Conservation (phyloP, 53 echinoderm and acorn worm genomes). For the Luidia sarsii region DNA sequence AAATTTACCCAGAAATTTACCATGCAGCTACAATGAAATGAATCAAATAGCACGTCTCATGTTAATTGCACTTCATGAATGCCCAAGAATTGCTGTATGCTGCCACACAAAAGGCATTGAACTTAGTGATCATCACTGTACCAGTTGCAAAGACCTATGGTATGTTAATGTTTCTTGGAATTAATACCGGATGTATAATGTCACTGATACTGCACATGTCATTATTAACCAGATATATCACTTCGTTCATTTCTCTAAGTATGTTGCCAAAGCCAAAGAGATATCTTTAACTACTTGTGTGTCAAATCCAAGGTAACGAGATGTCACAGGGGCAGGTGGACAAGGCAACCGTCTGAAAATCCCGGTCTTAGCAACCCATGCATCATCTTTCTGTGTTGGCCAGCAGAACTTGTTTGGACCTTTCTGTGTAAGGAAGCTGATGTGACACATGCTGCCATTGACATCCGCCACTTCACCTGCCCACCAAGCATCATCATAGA, state of each 20-base stretch:
- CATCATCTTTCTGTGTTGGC: slow-evolving; percentile 57
- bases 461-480: slow-evolving; percentile 62
- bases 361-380: slow-evolving; percentile 47
- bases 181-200: no score
- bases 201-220: no score
- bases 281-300: slow-evolving; percentile 12
- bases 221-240: no score
- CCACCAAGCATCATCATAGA: slow-evolving; percentile 55
- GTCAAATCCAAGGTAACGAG: slow-evolving; percentile 46
- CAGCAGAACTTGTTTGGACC: slow-evolving; percentile 46
- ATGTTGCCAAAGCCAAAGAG: slow-evolving; percentile 30
- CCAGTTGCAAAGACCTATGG: no score
- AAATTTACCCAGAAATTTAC: neutral
- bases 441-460: slow-evolving; percentile 11
- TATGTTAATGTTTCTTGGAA: no score
- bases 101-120: neutral
- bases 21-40: neutral
- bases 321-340: slow-evolving; percentile 59
- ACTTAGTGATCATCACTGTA: no score
- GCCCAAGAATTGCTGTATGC: neutral
- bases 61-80: neutral
- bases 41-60: neutral
- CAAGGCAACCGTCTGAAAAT: slow-evolving; percentile 53
- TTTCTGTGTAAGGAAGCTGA: slow-evolving; percentile 54
- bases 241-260: slow-evolving; percentile 25